Percentiles rank a stretch among this genome's conserved stretches.
Conservation (phyloP, 2,888 invertebrate genomes). For the Carterocephalus palaemon region DNA sequence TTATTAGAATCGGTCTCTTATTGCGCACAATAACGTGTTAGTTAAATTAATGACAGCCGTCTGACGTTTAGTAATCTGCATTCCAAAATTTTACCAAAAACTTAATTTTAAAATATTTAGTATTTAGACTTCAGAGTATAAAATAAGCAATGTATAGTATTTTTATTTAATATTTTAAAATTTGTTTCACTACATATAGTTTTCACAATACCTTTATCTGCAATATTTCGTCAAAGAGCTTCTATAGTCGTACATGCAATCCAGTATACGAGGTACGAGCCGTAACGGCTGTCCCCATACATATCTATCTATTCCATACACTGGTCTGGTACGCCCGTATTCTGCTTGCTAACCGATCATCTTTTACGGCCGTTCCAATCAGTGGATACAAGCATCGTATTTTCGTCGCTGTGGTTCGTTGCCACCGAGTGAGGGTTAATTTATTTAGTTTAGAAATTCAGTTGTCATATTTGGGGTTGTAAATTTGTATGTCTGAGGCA, state of each 20-base stretch:
- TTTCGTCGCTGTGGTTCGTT: constrained; percentile 13
- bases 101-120: no score
- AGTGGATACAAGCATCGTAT: constrained; percentile 14
- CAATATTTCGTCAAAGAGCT: no score
- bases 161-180: no score
- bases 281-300: constrained; percentile 5
- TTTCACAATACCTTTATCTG: no score
- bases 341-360: constrained; percentile 15
- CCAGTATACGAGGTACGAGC: not conserved
- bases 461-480: not conserved
- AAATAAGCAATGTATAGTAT: no score
- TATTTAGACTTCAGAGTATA: no score
- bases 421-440: constrained; percentile 1
- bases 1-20: constrained; percentile 17
- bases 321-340: constrained; percentile 4
- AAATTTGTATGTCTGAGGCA: no score
- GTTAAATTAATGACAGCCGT: constrained; percentile 22
- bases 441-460: constrained; percentile 11
- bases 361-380: constrained; percentile 20
- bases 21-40: constrained; percentile 5
- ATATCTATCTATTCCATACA: no score
- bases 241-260: not conserved
- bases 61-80: no score
- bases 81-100: no score
- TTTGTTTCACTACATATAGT: no score